phyloP scores from a whole-genome alignment of 1,140 invertebrate genomes.

The Paraescarpia echinospica region DNA sequence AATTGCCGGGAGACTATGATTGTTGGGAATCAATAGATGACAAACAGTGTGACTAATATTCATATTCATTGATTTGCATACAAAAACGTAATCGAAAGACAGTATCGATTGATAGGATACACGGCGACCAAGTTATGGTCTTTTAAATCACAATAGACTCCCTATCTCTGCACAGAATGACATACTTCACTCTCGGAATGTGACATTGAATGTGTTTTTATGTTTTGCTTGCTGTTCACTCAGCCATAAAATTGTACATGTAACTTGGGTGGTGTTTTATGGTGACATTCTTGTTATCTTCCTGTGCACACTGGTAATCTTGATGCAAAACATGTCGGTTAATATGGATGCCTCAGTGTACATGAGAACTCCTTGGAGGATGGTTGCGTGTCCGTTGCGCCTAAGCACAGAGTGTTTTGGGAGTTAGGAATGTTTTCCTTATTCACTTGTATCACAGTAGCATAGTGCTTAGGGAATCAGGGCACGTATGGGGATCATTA shows the following conservation, averaged over 20 bases:
- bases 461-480: too few relatives aligned
- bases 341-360: background rate
- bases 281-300: background rate
- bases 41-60: conserved; percentile 1
- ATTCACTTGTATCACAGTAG: too few relatives aligned
- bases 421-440: too few relatives aligned
- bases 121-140: background rate
- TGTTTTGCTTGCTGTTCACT: background rate
- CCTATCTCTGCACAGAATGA: background rate
- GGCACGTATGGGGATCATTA: too few relatives aligned
- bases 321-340: background rate
- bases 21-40: background rate
- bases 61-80: background rate
- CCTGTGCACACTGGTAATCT: background rate
- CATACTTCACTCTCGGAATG: background rate
- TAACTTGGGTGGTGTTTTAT: background rate
- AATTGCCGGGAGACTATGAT: background rate
- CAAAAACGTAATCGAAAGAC: background rate
- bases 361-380: background rate
- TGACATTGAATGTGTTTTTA: background rate
- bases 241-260: background rate
- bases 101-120: background rate
- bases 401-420: background rate
- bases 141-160: background rate
- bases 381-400: background rate